Base-by-base conservation (phyloP, 2,888 invertebrate species). In the Dugesia japonica region DNA sequence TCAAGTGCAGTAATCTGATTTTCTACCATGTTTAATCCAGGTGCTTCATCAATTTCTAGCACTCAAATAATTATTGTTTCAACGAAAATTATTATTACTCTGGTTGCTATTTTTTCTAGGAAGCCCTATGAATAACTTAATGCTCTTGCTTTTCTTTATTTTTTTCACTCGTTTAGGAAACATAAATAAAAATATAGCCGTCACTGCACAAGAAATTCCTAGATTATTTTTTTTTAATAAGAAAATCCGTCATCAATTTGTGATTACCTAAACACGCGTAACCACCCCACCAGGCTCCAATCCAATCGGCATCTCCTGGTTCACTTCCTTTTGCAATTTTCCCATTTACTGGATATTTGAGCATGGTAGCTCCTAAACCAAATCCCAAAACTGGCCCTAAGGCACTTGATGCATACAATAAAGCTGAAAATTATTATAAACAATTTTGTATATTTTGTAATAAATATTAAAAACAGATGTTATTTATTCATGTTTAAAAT, bases 321-420 rank as follows among this genome's bases (percentile, higher is more conserved):
- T 23, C 26, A 74, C 81, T 81, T 79, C 81, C 80, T 26, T 80
- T 73, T 27, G 77, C 77, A 31, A 90, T 89, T 80, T 92, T 89
- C 0, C 91, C 90, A 83, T 93, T 92, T 89, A 93, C 93, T 84
- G 93, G 92, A 84, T 91, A 92, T 42, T 91, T 91, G 28, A 94
- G 87, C 80, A 94, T 87, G 85, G 92, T 92, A 28, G 93, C 94
- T 79, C 94, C 94, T 31, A 93, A 88, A 72, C 93, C 88, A 83
- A 94, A 94, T 73, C 94, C 94, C 74, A 92, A 87, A 1, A 94
- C 92, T n/a, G 94, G 93, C 31, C 94, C 94, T 84, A 94, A 91
- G 0, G 94, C 94, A 72, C 92, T 92, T 90, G 92, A 92, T 83
- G 92, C 92, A 87, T 94, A 94, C 89, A 94, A 92, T 84, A 91